phyloP scores from a whole-genome alignment of 2,113 vertebrate species.

The Herpailurus yagouaroundi region DNA sequence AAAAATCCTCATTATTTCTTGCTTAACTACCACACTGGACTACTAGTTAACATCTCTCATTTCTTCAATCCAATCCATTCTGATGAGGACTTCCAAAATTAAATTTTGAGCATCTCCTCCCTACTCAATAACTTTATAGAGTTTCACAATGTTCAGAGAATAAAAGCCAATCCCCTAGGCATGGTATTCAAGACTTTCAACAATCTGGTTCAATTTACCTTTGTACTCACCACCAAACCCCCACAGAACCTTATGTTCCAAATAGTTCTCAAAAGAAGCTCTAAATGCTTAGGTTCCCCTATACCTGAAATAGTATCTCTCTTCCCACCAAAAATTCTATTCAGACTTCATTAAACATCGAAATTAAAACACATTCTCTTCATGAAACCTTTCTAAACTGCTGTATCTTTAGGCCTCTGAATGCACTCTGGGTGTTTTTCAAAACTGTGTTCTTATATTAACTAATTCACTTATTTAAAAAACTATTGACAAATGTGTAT shows the following conservation, averaged over 20 bases:
- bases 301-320: not conserved
- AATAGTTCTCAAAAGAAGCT: slow-evolving; percentile 18
- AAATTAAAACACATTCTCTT: slow-evolving; percentile 11
- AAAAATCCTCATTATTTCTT: not conserved
- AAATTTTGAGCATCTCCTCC: not conserved
- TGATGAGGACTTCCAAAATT: not conserved
- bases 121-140: not conserved
- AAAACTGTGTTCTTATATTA: not conserved
- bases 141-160: slow-evolving; percentile 2
- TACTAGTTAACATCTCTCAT: not conserved
- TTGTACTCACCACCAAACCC: not conserved
- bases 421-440: not conserved
- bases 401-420: not conserved
- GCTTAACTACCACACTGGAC: not conserved
- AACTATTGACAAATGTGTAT: not conserved
- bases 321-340: not conserved
- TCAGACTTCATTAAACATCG: not conserved
- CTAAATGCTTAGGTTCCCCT: not conserved
- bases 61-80: not conserved
- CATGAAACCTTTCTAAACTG: not conserved
- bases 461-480: not conserved
- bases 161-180: not conserved
- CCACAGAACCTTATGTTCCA: not conserved
- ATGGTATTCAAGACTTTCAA: not conserved
- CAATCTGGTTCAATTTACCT: slow-evolving; percentile 8